These are phyloP conservation scores for Acanthosepion esculentum DNA, from an alignment of 2,888 invertebrate genomes.

Conservation along the genomic window DNA sequence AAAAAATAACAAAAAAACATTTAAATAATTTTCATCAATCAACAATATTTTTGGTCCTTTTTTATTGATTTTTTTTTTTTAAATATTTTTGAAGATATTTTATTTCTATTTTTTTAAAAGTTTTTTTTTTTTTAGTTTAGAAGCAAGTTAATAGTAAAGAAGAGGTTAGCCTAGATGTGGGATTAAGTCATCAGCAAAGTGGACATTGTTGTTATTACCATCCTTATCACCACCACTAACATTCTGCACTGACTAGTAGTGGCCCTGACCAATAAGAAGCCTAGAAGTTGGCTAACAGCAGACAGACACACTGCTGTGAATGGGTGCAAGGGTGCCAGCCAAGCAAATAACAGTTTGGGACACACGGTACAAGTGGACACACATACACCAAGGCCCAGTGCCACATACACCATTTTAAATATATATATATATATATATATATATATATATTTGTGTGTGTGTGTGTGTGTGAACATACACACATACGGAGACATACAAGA, in stretches of 20 bases:
- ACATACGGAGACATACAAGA: neutral
- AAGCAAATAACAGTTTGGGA: constrained; percentile 11
- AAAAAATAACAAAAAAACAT: neutral
- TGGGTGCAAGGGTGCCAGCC: constrained; percentile 8
- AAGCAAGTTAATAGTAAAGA: constrained; percentile 22
- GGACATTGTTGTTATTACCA: constrained; percentile 18
- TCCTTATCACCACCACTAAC: neutral
- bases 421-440: too few relatives aligned
- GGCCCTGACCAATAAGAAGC: constrained; percentile 33
- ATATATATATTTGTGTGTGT: too few relatives aligned
- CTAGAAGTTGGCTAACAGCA: constrained; percentile 33
- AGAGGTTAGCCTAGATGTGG: constrained; percentile 22
- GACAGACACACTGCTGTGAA: neutral
- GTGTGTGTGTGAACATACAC: neutral
- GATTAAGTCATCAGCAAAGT: neutral
- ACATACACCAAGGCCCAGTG: neutral
- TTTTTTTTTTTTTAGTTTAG: neutral
- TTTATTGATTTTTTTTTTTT: neutral
- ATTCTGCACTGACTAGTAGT: neutral
- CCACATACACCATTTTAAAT: neutral
- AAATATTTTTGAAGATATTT: neutral
- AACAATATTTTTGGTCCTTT: neutral
- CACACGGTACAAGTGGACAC: neutral
- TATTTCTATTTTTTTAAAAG: neutral
- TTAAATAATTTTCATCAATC: neutral